These are phyloP conservation scores for Channa maculata DNA, from an alignment of 2,113 vertebrate genomes.

Conservation along the genomic window DNA sequence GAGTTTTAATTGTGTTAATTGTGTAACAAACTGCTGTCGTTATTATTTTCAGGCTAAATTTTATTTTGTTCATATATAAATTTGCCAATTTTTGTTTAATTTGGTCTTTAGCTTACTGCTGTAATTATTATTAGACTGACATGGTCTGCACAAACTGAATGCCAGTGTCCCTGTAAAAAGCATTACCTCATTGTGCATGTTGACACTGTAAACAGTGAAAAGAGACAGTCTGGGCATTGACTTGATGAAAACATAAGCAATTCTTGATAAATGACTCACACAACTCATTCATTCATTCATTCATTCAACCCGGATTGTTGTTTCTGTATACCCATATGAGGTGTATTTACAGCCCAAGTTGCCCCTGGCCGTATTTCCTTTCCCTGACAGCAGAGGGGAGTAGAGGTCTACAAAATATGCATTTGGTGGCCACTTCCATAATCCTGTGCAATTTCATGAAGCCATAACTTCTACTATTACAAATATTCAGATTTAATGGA, in stretches of 20 bases:
- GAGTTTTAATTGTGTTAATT: not conserved
- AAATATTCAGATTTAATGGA: not conserved
- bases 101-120: not conserved
- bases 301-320: not conserved
- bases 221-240: conserved; percentile 26
- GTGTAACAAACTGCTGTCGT: not conserved
- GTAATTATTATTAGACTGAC: conserved; percentile 13
- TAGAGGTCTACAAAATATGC: conserved; percentile 13
- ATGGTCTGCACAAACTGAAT: conserved; percentile 4
- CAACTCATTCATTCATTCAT: not conserved
- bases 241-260: conserved; percentile 27
- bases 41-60: too few relatives aligned
- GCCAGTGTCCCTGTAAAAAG: conserved; percentile 3
- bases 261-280: conserved; percentile 23
- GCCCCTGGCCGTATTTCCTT: conserved; percentile 32
- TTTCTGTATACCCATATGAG: not conserved
- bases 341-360: conserved; percentile 7
- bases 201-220: conserved; percentile 54
- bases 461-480: not conserved
- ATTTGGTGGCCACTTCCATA: not conserved
- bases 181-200: conserved; percentile 48
- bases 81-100: too few relatives aligned
- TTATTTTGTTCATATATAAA: too few relatives aligned
- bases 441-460: too few relatives aligned
- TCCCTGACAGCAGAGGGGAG: conserved; percentile 52